Percentiles rank a stretch among this genome's conserved stretches.
phyloP scores from a whole-genome alignment of 2,113 vertebrate genomes.

The Sinocyclocheilus rhinocerous region DNA sequence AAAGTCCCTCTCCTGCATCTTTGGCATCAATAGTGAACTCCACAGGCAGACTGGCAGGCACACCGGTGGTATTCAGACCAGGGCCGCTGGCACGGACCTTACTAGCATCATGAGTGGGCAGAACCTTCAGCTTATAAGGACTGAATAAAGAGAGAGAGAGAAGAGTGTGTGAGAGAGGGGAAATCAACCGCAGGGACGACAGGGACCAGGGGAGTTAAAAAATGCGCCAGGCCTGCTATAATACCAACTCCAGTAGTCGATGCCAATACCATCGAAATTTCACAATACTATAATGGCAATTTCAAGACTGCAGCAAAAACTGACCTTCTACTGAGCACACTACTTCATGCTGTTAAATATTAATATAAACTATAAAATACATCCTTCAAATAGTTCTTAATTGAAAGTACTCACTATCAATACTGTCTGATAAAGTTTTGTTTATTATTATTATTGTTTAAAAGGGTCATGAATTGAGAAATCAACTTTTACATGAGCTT shows the following conservation, averaged over 20 bases:
- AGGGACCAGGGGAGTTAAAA: not conserved
- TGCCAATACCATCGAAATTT: not conserved
- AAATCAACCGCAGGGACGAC: not conserved
- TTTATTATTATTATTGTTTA: not conserved
- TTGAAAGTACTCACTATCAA: not conserved
- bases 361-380: not conserved
- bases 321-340: not conserved
- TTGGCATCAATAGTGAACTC: conserved; percentile 96
- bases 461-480: not conserved
- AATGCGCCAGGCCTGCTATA: not conserved
- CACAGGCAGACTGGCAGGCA: conserved; percentile 89
- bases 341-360: not conserved
- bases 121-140: conserved; percentile 91
- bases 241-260: not conserved
- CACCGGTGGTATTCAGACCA: conserved; percentile 89
- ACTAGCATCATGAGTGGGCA: conserved; percentile 93
- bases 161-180: not conserved
- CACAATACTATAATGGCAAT: not conserved
- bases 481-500: no score
- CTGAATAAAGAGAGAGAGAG: conserved; percentile 64
- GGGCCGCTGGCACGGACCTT: conserved; percentile 92
- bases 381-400: not conserved
- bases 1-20: conserved; percentile 90
- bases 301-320: not conserved
- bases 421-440: not conserved